Percentiles rank a stretch among this genome's conserved stretches.
Conservation (phyloP, 2,113 vertebrate genomes). For the Maccullochella peelii region DNA sequence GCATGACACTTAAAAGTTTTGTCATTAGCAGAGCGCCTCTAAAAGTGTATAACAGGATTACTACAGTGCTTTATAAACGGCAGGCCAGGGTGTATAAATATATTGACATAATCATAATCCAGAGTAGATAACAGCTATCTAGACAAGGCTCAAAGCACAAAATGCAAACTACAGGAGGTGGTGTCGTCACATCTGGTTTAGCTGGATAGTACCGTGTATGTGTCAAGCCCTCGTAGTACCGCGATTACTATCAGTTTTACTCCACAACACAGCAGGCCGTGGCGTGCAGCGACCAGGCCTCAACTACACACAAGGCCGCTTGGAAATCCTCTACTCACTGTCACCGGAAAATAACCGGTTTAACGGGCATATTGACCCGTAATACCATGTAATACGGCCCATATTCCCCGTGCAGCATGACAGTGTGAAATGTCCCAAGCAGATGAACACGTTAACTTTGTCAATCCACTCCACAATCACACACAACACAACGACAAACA, state of each 20-base stretch:
- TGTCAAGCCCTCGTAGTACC: constrained; percentile 82
- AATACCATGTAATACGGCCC: constrained; percentile 37
- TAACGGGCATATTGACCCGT: constrained; percentile 42
- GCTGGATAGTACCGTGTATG: constrained; percentile 73
- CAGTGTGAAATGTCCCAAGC: constrained; percentile 2
- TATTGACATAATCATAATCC: constrained; percentile 33
- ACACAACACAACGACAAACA: neutral
- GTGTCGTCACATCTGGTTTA: constrained; percentile 71
- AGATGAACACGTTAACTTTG: constrained; percentile 46
- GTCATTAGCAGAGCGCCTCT: neutral
- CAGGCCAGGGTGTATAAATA: constrained; percentile 17
- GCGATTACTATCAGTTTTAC: constrained; percentile 82
- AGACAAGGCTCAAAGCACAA: constrained; percentile 38
- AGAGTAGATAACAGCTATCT: constrained; percentile 50
- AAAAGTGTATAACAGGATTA: constrained; percentile 42
- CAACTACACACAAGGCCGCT: constrained; percentile 80
- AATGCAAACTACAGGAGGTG: constrained; percentile 58
- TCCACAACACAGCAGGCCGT: constrained; percentile 78
- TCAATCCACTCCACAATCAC: constrained; percentile 18
- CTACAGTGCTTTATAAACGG: constrained; percentile 14
- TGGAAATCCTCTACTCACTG: constrained; percentile 58
- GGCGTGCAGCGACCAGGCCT: constrained; percentile 80
- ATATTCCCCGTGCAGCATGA: neutral
- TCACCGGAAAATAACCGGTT: constrained; percentile 54
- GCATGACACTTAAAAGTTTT: neutral